Base-by-base conservation (phyloP, 2,113 vertebrate species). In the Ovibos moschatus region DNA sequence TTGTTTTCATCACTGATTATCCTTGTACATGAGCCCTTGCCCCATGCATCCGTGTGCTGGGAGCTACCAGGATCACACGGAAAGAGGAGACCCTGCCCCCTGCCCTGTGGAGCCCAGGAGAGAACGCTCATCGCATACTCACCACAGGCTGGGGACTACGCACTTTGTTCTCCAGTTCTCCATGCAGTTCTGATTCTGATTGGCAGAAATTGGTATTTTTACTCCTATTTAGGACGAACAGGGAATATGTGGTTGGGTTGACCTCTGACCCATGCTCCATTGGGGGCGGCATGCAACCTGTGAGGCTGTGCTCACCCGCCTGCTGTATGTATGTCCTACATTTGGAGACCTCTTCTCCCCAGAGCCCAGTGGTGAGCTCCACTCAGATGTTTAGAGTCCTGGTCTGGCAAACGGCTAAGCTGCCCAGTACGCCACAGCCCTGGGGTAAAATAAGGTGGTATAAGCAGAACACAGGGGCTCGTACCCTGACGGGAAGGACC, bases 101-200 rank as follows among this genome's bases (percentile, higher is more conserved):
- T 45, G 67, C 87, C 40, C 16, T 1, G 2, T 0, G 79, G 57
- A 19, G 28, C 47, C 1, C 14, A 8, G 25, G 53, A 5, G 9
- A 30, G 50, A 1, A 16, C 17, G 0, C 6, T 13, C 3, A 2
- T 0, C 0, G 5, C 8, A 14, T 2, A 2, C 9, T 33, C 30
- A 4, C 25, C 0, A 0, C 30, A 11, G 16, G 12, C 28, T 13
- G 82, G 10, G 11, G 9, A 3, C 15, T 33, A 14, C 7, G 19
- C 6, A 9, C 21, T 43, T 3, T 9, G 0, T 2, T 0, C n/a
- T 25, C 60, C 47, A 21, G 17, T 19, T 23, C 3, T 7, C 15
- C 25, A 25, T 7, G 7, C 14, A 9, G 43, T n/a, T 60, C 51
- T 81, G 21, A 30, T 12, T 58, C 28, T 28, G 16, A 11, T 16